A percentile compares a stretch with the other conserved stretches of the same genome.
phyloP scores from a whole-genome alignment of 2,797 vertebrate genomes.

The Typhlichthys subterraneus region DNA sequence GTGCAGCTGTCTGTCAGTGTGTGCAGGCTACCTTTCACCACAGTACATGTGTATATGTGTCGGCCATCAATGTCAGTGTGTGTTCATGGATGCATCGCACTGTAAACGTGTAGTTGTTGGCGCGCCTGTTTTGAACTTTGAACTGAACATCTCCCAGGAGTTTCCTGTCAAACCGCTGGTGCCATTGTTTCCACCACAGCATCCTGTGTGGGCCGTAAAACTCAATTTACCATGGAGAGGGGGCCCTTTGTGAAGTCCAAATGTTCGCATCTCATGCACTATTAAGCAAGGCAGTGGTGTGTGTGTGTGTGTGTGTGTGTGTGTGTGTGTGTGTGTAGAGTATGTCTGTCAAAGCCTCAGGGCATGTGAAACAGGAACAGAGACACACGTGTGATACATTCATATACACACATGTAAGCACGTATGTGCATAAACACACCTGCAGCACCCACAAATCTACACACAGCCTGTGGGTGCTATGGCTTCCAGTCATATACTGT shows the following conservation, averaged over 20 bases:
- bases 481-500: conserved; percentile 41
- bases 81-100: too few species aligned
- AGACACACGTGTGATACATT: conserved; percentile 24
- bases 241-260: conserved; percentile 71
- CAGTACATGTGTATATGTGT: too few species aligned
- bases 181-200: too few species aligned
- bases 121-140: too few species aligned
- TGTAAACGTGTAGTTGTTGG: too few species aligned
- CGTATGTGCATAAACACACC: conserved; percentile 17
- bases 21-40: too few species aligned
- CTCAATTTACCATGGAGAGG: conserved; percentile 54
- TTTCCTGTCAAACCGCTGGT: too few species aligned
- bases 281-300: conserved; percentile 78
- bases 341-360: conserved; percentile 71
- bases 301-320: conserved; percentile 74
- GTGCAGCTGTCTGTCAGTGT: too few species aligned
- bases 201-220: too few species aligned
- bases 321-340: conserved; percentile 70
- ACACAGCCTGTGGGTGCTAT: conserved; percentile 47
- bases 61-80: too few species aligned
- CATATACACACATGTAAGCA: neutral
- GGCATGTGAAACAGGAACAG: conserved; percentile 52
- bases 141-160: too few species aligned
- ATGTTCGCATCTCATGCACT: conserved; percentile 82
- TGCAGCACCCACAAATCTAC: conserved; percentile 20